Conservation (phyloP, 2,888 invertebrate species). For the Cyclophora punctaria region DNA sequence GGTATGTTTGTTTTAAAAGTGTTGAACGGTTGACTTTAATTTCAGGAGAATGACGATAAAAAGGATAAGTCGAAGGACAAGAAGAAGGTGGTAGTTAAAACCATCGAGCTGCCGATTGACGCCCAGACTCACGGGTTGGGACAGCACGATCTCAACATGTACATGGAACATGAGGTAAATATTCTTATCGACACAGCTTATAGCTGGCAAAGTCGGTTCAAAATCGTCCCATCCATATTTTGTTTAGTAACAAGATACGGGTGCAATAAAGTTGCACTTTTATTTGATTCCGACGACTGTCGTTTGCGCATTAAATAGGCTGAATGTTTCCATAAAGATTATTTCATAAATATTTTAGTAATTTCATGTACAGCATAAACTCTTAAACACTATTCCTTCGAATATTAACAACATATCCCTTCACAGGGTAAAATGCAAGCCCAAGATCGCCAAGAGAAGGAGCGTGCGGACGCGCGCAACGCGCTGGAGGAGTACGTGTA, state of each 20-base stretch:
- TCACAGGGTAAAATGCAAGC: slow-evolving; percentile 84
- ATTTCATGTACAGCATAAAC: neutral
- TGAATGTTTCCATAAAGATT: too few relatives aligned
- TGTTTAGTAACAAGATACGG: too few relatives aligned
- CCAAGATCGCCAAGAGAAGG: slow-evolving; percentile 94
- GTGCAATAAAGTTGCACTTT: too few relatives aligned
- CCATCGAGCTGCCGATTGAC: slow-evolving; percentile 89
- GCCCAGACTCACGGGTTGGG: slow-evolving; percentile 82
- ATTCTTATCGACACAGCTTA: neutral
- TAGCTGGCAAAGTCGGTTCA: too few relatives aligned
- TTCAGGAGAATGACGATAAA: slow-evolving; percentile 74
- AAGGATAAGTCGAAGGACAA: slow-evolving; percentile 79
- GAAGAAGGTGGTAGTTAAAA: slow-evolving; percentile 86
- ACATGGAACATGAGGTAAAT: slow-evolving; percentile 85
- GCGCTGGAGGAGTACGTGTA: slow-evolving; percentile 99
- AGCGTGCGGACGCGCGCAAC: slow-evolving; percentile 96
- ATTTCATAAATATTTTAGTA: too few relatives aligned
- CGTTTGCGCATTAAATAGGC: too few relatives aligned
- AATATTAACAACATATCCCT: neutral
- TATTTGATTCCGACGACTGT: too few relatives aligned
- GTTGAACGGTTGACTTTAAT: slow-evolving; percentile 48
- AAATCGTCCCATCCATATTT: too few relatives aligned
- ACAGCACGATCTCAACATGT: slow-evolving; percentile 81
- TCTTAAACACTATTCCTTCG: too few relatives aligned
- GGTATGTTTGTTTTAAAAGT: slow-evolving; percentile 30